Evolutionary conservation across 2,888 invertebrate species (phyloP), one percentile per base, ranked within the genome.

Genomic region (Parascotia fuliginaria): DNA sequence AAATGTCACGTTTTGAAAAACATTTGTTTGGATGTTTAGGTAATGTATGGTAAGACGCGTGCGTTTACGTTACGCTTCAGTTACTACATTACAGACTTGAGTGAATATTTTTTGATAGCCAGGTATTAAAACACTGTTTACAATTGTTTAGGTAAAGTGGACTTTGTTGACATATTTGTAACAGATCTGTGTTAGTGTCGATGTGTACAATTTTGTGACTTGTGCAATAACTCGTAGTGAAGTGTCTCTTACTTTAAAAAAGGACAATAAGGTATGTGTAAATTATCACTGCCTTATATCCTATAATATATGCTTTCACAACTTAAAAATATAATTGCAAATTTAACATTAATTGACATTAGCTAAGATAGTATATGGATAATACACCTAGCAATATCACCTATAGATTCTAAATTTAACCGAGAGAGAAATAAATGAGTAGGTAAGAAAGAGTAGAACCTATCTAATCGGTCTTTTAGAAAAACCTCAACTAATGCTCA

Each of bases 261-360:
- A 42, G 69, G 66, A 68, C 64, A 65, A 42, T 53, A 75, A 77
- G 77, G 77, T 77, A 77, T 59, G 74, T 73, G 34, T 47, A 41
- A 59, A 47, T 66, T 60, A 37, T 51, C 49, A 38, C 14, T 12
- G 33, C 41, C 36, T 36, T 27, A 43, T 12, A 37, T 38, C 36
- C 33, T 27, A 43, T 3, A 27, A 2, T n/a, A 42, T 24, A 11
- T 14, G 9, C 33, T 19, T 31, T 12, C 24, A 32, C 7, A 38
- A n/a, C n/a, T n/a, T n/a, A n/a, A n/a, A n/a, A n/a, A n/a, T n/a
- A n/a, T n/a, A n/a, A n/a, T n/a, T n/a, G n/a, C n/a, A n/a, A n/a
- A n/a, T n/a, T n/a, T n/a, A n/a, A n/a, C n/a, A n/a, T n/a, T n/a
- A n/a, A n/a, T n/a, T n/a, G n/a, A n/a, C n/a, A n/a, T n/a, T n/a